Conservation (phyloP, 2,888 invertebrate genomes). For the Nephrotoma appendiculata region DNA sequence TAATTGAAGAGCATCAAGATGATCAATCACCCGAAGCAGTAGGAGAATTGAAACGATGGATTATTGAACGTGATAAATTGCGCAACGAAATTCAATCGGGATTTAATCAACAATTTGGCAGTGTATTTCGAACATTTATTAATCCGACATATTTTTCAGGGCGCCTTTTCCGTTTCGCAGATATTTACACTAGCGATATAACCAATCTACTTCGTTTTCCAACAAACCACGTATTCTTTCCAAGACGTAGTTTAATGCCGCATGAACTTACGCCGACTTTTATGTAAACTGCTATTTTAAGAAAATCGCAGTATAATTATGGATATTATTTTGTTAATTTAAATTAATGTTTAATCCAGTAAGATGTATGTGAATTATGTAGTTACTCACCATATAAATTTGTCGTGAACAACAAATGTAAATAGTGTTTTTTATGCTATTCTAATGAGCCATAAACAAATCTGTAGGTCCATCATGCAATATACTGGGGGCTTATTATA, state of each 20-base stretch:
- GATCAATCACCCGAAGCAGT: constrained; percentile 53
- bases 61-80: constrained; percentile 60
- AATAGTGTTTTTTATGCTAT: too few relatives aligned
- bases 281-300: constrained; percentile 30
- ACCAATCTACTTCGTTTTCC: constrained; percentile 81
- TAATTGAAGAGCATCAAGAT: constrained; percentile 83
- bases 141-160: constrained; percentile 96
- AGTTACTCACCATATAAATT: too few relatives aligned
- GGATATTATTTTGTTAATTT: too few relatives aligned
- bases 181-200: constrained; percentile 89
- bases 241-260: constrained; percentile 85
- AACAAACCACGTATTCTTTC: constrained; percentile 80
- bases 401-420: too few relatives aligned
- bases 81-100: constrained; percentile 67
- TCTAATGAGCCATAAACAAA: too few relatives aligned
- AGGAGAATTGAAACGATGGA: constrained; percentile 58
- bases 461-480: too few relatives aligned
- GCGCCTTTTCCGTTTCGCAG: constrained; percentile 85
- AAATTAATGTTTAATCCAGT: too few relatives aligned
- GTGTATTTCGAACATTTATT: constrained; percentile 92
- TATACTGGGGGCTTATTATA: too few relatives aligned
- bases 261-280: constrained; percentile 89
- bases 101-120: constrained; percentile 93
- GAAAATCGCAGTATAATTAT: too few relatives aligned
- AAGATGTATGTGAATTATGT: too few relatives aligned